Evolutionary conservation across 2,888 invertebrate species (phyloP), one percentile per base, ranked within the genome.

Genomic region (Oxycera nigricornis): DNA sequence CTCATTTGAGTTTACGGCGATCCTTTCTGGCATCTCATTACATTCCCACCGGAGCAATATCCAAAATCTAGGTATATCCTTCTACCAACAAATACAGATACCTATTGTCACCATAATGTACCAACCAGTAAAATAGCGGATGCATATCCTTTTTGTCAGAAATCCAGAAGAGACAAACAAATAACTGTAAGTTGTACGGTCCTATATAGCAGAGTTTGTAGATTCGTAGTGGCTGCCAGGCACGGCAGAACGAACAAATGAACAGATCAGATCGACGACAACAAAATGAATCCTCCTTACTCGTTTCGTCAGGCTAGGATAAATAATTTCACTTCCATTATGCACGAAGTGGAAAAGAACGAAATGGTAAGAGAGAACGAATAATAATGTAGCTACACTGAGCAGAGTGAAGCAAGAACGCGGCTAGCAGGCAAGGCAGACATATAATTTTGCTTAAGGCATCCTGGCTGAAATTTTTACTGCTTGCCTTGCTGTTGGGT

Each of bases 41-140:
- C 67, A 67, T 46, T 67, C 67, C 67, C 22, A 67, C 46, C 39
- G 67, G 65, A 57, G 35, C 73, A 65, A 73, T 65, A 73, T 65
- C 30, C 67, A 55, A 46, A 39, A 17, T 26, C 9, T 14, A n/a
- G 46, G n/a, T 2, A 3, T 46, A 46, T 14, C n/a, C 46, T 46
- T 46, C 35, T 35, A n/a, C n/a, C n/a, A n/a, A n/a, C n/a, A n/a
- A n/a, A n/a, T n/a, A n/a, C n/a, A n/a, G n/a, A n/a, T n/a, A n/a
- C n/a, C n/a, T n/a, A n/a, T n/a, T n/a, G n/a, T n/a, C n/a, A n/a
- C n/a, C n/a, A n/a, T n/a, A n/a, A n/a, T n/a, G n/a, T n/a, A n/a
- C n/a, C n/a, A n/a, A n/a, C n/a, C n/a, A n/a, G n/a, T n/a, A n/a
- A n/a, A n/a, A n/a, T n/a, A n/a, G n/a, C n/a, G n/a, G n/a, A n/a